Conservation (phyloP, 2,888 invertebrate genomes). For the Tholera decimalis region DNA sequence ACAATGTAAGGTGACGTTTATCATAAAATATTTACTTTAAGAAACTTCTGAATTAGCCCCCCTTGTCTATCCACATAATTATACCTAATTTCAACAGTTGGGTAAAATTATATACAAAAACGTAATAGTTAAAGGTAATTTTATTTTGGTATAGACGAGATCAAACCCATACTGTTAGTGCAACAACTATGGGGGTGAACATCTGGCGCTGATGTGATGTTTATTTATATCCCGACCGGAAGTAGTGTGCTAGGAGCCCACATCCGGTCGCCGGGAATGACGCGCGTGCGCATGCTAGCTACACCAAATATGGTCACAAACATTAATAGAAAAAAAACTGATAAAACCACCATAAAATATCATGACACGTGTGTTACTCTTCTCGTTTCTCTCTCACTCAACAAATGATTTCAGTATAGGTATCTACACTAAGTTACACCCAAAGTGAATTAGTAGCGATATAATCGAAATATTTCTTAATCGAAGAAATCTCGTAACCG, state of each 20-base stretch:
- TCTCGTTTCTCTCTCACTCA: not conserved
- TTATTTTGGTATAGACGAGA: conserved; percentile 19
- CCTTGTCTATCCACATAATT: too few relatives aligned
- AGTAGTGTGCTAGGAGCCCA: conserved; percentile 82
- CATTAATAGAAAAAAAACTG: conserved; percentile 11
- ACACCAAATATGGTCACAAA: conserved; percentile 51
- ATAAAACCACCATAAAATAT: not conserved
- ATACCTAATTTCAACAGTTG: not conserved
- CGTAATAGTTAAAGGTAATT: not conserved
- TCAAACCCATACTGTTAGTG: conserved; percentile 37
- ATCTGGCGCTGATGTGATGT: conserved; percentile 83
- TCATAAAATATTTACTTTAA: too few relatives aligned
- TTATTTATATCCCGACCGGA: conserved; percentile 86
- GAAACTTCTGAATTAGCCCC: too few relatives aligned
- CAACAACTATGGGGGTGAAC: conserved; percentile 76
- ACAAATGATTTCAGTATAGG: conserved; percentile 6
- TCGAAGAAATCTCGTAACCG: conserved; percentile 33
- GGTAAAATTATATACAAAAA: not conserved
- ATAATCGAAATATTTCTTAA: conserved; percentile 18
- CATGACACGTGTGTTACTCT: not conserved
- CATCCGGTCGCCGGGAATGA: conserved; percentile 81
- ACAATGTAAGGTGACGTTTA: too few relatives aligned
- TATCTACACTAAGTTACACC: conserved; percentile 7
- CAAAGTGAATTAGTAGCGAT: conserved; percentile 9
- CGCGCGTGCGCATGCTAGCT: conserved; percentile 68